These are phyloP conservation scores for Tetramorium simillimum DNA, from an alignment of 1,140 invertebrate genomes.

Conservation along the genomic window DNA sequence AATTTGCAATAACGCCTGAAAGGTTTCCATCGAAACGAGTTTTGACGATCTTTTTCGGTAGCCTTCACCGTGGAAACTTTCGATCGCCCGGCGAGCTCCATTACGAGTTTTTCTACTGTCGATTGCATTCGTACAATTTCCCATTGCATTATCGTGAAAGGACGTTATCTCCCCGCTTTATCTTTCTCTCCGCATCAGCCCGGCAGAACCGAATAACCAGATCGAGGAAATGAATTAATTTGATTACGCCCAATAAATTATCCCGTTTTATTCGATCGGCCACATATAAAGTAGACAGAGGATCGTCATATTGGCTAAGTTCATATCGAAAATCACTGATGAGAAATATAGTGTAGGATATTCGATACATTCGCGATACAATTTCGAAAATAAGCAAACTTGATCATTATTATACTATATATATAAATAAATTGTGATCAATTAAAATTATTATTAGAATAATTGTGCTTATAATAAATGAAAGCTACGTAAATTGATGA, in stretches of 20 bases:
- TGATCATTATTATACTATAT: not conserved
- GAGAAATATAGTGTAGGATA: too few species aligned
- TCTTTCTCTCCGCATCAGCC: constrained; percentile 3
- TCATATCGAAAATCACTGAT: not conserved
- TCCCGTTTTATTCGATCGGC: not conserved
- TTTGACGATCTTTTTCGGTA: constrained; percentile 47
- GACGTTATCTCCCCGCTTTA: constrained; percentile 37
- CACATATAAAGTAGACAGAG: not conserved
- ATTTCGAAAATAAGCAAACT: not conserved
- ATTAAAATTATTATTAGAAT: not conserved
- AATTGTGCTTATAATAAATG: not conserved
- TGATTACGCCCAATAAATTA: constrained; percentile 44
- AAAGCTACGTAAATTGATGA: not conserved
- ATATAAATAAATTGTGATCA: not conserved
- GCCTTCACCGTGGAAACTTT: constrained; percentile 51
- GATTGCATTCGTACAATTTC: constrained; percentile 57
- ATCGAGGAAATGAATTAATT: constrained; percentile 52
- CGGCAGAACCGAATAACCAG: not conserved
- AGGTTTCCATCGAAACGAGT: constrained; percentile 60
- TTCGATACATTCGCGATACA: not conserved
- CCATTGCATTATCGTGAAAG: constrained; percentile 61
- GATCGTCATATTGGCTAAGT: not conserved
- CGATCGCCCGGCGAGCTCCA: constrained; percentile 50
- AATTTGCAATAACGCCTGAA: constrained; percentile 63
- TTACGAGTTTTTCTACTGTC: constrained; percentile 58